Conservation (phyloP, 1,140 invertebrate species). For the Drosophila sp. region DNA sequence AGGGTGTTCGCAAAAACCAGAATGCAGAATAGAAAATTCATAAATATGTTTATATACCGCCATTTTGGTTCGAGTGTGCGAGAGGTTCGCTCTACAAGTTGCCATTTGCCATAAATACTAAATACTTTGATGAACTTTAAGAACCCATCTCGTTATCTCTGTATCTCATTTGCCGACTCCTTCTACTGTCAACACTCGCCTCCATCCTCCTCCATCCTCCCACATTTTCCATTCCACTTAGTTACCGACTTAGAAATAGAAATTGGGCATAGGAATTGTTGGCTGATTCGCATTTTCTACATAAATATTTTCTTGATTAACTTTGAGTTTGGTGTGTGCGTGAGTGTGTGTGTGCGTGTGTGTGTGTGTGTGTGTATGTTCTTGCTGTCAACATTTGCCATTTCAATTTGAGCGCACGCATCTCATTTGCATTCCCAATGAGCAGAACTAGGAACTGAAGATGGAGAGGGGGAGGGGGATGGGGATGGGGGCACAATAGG, state of each 20-base stretch:
- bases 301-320: constrained; percentile 67
- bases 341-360: background rate
- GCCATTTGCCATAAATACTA: background rate
- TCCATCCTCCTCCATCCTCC: background rate
- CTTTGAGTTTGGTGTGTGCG: constrained; percentile 48
- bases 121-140: background rate
- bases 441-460: background rate
- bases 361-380: constrained; percentile 21
- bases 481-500: background rate
- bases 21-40: constrained; percentile 61
- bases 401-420: constrained; percentile 63
- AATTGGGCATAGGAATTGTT: constrained; percentile 20
- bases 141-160: background rate
- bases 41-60: constrained; percentile 53
- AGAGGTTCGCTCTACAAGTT: constrained; percentile 16
- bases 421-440: constrained; percentile 63
- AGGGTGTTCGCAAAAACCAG: constrained; percentile 51
- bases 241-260: constrained; percentile 10
- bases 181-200: background rate
- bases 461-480: background rate
- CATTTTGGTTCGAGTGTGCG: constrained; percentile 14
- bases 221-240: background rate
- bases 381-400: constrained; percentile 60
- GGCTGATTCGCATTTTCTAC: constrained; percentile 35
- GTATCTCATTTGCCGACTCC: background rate